phyloP scores from a whole-genome alignment of 1,140 invertebrate species.

The Anoplophora glabripennis region DNA sequence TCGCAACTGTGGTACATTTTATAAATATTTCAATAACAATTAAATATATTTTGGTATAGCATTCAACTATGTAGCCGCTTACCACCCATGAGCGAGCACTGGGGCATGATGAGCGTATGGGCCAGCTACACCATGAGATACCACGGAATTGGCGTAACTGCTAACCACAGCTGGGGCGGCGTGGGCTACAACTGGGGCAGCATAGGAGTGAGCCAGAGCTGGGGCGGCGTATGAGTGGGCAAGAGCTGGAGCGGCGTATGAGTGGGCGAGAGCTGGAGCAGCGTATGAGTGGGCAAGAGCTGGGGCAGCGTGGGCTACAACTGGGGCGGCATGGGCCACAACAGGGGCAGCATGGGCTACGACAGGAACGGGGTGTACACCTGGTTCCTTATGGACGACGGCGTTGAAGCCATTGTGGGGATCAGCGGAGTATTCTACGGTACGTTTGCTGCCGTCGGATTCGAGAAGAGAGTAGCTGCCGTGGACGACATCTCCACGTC shows the following conservation, averaged over 20 bases:
- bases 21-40: too few relatives aligned
- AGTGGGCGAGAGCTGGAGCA: not conserved
- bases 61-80: too few relatives aligned
- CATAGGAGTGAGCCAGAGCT: not conserved
- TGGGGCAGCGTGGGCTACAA: not conserved
- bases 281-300: not conserved
- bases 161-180: not conserved
- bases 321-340: too few relatives aligned
- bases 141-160: not conserved
- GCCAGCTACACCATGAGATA: not conserved
- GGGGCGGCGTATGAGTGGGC: not conserved
- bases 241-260: not conserved
- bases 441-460: conserved; percentile 54
- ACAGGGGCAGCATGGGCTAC: conserved; percentile 1
- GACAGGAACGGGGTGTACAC: conserved; percentile 13
- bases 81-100: not conserved
- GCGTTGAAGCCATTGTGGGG: conserved; percentile 46
- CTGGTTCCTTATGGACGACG: conserved; percentile 37
- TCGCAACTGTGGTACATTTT: too few relatives aligned
- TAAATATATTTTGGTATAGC: too few relatives aligned
- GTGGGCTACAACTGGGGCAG: not conserved
- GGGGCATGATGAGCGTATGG: conserved; percentile 5
- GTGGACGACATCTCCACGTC: conserved; percentile 33
- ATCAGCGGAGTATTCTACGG: conserved; percentile 55
- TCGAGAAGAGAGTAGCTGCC: conserved; percentile 48